Conservation (phyloP, 2,888 invertebrate genomes). For the Dione juno region DNA sequence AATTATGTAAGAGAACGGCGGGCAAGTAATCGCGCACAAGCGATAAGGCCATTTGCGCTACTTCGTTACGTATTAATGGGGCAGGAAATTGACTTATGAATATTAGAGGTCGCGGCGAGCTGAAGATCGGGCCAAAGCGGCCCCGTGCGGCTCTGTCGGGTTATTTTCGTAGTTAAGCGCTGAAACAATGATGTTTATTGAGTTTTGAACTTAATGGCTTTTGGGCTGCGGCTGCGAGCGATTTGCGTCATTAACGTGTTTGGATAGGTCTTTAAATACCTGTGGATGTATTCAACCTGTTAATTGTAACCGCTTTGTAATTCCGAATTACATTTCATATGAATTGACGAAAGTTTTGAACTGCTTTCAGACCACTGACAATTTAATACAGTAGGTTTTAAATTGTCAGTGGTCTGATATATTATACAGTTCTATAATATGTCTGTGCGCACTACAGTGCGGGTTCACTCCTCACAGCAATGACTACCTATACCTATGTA, state of each 20-base stretch:
- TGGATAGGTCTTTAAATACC: constrained; percentile 54
- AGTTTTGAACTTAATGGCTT: constrained; percentile 79
- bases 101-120: constrained; percentile 80
- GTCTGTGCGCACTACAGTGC: no score
- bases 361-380: no score
- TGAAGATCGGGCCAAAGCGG: constrained; percentile 77
- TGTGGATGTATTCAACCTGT: constrained; percentile 43
- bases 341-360: constrained; percentile 25
- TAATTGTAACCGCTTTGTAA: constrained; percentile 43
- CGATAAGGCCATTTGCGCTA: constrained; percentile 84
- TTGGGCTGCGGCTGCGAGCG: constrained; percentile 66
- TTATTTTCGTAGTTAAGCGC: constrained; percentile 80
- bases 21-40: constrained; percentile 83
- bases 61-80: constrained; percentile 84
- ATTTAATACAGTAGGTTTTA: no score
- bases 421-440: not conserved
- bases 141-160: constrained; percentile 69
- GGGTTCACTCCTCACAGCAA: no score
- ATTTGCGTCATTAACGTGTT: constrained; percentile 75
- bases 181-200: constrained; percentile 80
- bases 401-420: constrained; percentile 1
- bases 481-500: no score
- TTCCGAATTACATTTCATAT: constrained; percentile 34
- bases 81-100: constrained; percentile 84
- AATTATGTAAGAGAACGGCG: constrained; percentile 84